These are phyloP conservation scores for Rhingia campestris DNA, from an alignment of 2,888 invertebrate species.

Conservation along the genomic window DNA sequence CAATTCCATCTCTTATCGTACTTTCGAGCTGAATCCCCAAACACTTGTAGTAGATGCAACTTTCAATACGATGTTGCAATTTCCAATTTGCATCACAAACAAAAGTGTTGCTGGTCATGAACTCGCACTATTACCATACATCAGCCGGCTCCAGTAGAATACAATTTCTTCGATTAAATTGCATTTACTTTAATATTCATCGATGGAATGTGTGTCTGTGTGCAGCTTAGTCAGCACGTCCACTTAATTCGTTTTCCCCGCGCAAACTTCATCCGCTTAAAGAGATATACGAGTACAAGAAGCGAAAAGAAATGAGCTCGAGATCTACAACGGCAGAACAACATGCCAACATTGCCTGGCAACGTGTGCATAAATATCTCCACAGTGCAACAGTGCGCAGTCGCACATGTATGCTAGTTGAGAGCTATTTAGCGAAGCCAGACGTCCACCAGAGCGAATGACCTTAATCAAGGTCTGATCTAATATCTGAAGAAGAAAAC, in stretches of 20 bases:
- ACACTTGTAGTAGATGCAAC: too few species aligned
- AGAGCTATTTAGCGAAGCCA: constrained; percentile 58
- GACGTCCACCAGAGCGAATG: constrained; percentile 72
- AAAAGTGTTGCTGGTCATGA: constrained; percentile 45
- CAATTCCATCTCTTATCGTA: too few species aligned
- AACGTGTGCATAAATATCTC: constrained; percentile 40
- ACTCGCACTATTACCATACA: constrained; percentile 7
- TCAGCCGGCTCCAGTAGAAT: not conserved
- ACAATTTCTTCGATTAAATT: constrained; percentile 39
- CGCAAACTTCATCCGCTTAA: constrained; percentile 20
- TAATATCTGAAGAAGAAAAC: constrained; percentile 58
- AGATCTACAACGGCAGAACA: constrained; percentile 23
- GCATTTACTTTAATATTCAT: constrained; percentile 47
- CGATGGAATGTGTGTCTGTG: constrained; percentile 46
- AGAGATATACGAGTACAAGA: constrained; percentile 30
- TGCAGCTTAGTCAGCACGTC: constrained; percentile 33
- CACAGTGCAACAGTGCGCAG: constrained; percentile 7
- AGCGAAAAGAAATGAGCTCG: constrained; percentile 48
- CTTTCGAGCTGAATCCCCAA: too few species aligned
- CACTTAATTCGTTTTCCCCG: constrained; percentile 1
- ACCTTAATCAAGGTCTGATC: constrained; percentile 74
- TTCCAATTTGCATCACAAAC: constrained; percentile 16
- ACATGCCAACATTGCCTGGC: constrained; percentile 51
- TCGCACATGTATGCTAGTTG: constrained; percentile 30
- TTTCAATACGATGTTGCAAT: not conserved